A percentile compares a stretch with the other conserved stretches of the same genome.
Conservation (phyloP, 2,113 vertebrate species). For the Balaeniceps rex region DNA sequence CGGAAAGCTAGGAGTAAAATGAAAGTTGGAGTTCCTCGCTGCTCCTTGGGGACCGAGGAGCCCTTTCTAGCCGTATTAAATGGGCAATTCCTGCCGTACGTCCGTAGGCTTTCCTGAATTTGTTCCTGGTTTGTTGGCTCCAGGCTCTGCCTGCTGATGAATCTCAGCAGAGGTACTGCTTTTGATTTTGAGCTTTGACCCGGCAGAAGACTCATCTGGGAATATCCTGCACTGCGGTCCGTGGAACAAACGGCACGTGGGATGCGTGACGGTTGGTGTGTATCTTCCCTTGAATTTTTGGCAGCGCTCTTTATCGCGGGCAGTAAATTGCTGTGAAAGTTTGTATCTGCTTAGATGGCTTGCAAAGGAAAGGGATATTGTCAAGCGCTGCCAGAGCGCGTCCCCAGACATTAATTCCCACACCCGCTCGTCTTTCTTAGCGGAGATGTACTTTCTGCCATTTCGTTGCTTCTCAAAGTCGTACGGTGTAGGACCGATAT, state of each 20-base stretch:
- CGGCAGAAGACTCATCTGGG: not conserved
- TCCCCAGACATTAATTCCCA: not conserved
- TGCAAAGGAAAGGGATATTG: not conserved
- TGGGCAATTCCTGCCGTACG: not conserved
- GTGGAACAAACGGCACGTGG: not conserved
- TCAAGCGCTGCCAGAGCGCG: fast-evolving
- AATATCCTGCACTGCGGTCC: not conserved
- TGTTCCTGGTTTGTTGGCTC: not conserved
- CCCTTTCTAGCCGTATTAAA: not conserved
- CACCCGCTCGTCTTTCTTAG: not conserved
- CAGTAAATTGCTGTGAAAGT: not conserved
- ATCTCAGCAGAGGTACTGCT: not conserved
- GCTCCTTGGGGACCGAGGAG: not conserved
- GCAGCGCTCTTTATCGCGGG: not conserved
- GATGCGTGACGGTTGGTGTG: fast-evolving
- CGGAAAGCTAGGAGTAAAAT: not conserved
- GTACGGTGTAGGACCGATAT: fast-evolving
- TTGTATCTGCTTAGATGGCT: not conserved
- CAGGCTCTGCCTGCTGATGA: not conserved
- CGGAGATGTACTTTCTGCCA: not conserved
- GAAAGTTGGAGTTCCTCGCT: fast-evolving
- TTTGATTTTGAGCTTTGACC: not conserved
- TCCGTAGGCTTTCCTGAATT: not conserved
- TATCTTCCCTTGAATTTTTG: not conserved
- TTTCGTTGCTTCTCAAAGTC: not conserved